Evolutionary conservation across 2,113 vertebrate genomes (phyloP).

Genomic region (Stegastes partitus): DNA sequence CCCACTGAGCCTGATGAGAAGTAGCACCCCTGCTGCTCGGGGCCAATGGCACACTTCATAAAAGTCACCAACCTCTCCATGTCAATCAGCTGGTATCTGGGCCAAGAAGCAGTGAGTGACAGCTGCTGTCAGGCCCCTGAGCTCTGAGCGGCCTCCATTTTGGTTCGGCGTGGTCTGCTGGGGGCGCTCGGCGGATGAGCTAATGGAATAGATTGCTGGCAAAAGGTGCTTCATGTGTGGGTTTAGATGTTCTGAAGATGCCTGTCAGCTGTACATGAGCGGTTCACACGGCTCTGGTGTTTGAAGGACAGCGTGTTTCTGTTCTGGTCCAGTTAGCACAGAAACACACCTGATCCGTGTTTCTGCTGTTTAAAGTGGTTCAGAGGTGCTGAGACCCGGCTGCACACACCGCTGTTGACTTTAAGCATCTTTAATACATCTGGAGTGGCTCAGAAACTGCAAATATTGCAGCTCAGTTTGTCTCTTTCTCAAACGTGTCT

Average conservation of each 20-base stretch:
- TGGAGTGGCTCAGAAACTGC: slow-evolving; percentile 7
- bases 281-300: slow-evolving; percentile 32
- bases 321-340: slow-evolving; percentile 48
- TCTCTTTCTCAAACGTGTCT: slow-evolving; percentile 10
- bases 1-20: slow-evolving; percentile 58
- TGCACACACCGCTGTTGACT: background rate
- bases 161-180: slow-evolving; percentile 34
- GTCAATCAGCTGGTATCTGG: slow-evolving; percentile 74
- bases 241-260: slow-evolving; percentile 41
- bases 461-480: background rate
- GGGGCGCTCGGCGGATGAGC: slow-evolving; percentile 2
- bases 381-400: background rate
- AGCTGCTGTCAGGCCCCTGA: slow-evolving; percentile 27
- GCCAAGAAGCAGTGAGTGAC: slow-evolving; percentile 59
- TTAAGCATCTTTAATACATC: background rate
- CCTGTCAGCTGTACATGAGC: slow-evolving; percentile 60
- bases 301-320: slow-evolving; percentile 62
- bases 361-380: background rate
- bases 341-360: slow-evolving; percentile 29
- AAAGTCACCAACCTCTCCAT: slow-evolving; percentile 73
- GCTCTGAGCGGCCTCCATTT: slow-evolving; percentile 51
- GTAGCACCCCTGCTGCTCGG: slow-evolving; percentile 43
- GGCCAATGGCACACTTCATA: slow-evolving; percentile 58
- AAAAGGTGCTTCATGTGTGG: slow-evolving; percentile 45
- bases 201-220: slow-evolving; percentile 40